These are phyloP conservation scores for Apaloderma vittatum DNA, from an alignment of 2,113 vertebrate genomes.

Conservation along the genomic window DNA sequence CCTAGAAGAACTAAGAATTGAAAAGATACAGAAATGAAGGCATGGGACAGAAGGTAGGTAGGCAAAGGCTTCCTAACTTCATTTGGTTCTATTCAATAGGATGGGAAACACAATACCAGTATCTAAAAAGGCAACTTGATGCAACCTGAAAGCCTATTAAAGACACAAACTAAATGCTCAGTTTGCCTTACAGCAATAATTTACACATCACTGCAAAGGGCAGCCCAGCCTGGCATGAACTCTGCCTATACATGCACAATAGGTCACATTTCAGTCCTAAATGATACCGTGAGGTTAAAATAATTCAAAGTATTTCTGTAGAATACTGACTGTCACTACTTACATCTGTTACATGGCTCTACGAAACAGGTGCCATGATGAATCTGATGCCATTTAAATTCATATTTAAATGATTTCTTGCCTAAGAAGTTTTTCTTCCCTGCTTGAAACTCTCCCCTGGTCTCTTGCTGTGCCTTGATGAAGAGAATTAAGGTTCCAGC, in stretches of 20 bases:
- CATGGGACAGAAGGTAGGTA: neutral
- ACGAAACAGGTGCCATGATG: neutral
- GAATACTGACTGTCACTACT: neutral
- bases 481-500: neutral
- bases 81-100: neutral
- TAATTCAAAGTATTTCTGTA: neutral
- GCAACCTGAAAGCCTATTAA: neutral
- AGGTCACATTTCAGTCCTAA: neutral
- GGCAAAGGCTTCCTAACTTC: neutral
- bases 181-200: neutral
- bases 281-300: neutral
- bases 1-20: neutral
- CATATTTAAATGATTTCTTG: neutral
- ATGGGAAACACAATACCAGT: neutral
- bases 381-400: neutral
- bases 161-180: neutral
- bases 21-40: neutral
- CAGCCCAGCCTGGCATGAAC: neutral
- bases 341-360: neutral
- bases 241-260: neutral
- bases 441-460: neutral
- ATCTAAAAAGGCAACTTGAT: neutral
- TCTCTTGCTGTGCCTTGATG: neutral
- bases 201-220: neutral
- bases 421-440: neutral